Percentiles rank a stretch among this genome's conserved stretches.
These are phyloP conservation scores for Alviniconcha strummeri DNA, from an alignment of 2,888 invertebrate genomes.

Conservation along the genomic window DNA sequence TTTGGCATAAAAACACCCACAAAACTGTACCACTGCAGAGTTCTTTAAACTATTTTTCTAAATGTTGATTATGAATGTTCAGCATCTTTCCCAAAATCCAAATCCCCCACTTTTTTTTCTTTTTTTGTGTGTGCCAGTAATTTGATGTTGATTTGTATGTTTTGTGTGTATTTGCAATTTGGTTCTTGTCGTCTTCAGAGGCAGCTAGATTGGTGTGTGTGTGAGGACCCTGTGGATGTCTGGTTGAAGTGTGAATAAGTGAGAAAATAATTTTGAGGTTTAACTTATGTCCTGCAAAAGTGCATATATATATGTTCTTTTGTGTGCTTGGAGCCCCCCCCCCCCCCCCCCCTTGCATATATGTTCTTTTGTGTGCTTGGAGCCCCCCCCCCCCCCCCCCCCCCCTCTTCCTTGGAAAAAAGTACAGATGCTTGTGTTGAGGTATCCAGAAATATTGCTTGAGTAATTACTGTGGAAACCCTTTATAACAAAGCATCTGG, in stretches of 20 bases:
- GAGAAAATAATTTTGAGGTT: background rate
- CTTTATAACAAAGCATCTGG: no score
- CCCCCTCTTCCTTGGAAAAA: no score
- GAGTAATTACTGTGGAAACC: no score
- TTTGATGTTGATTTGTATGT: background rate
- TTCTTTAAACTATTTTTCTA: background rate
- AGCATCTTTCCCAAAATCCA: background rate
- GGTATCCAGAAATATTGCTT: no score
- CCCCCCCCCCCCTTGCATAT: background rate
- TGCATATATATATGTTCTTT: background rate
- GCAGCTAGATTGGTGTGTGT: constrained; percentile 11
- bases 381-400: no score
- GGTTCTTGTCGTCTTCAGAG: background rate
- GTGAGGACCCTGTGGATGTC: background rate
- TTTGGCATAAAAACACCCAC: background rate
- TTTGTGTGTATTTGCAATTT: background rate
- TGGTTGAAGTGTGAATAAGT: background rate
- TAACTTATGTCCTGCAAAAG: background rate
- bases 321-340: background rate
- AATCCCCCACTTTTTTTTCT: background rate
- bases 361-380: background rate
- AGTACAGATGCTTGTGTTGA: no score
- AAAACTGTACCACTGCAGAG: background rate
- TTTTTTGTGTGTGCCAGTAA: background rate
- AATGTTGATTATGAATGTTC: background rate